Evolutionary conservation across 37 sponge, comb jelly and placozoan genomes (phyloP).

Genomic region (Corticium candelabrum): DNA sequence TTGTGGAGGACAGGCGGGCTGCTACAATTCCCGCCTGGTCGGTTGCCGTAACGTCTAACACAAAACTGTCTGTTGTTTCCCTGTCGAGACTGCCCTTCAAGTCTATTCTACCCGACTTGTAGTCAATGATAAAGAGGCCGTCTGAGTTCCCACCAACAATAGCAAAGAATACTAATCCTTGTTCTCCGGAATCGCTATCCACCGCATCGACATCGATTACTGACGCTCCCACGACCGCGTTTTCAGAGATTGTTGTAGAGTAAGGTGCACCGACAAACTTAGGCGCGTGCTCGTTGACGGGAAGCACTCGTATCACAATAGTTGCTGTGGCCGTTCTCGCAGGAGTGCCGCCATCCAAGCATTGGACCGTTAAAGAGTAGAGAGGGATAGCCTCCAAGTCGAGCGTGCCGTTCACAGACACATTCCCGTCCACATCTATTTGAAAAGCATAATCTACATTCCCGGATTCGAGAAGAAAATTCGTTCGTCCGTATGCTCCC

Average conservation of each 20-base stretch:
- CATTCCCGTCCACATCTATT: not conserved
- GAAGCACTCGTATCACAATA: constrained; percentile 26
- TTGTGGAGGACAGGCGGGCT: not conserved
- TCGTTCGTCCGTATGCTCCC: not conserved
- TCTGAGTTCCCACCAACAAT: not conserved
- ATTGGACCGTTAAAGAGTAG: constrained; percentile 32
- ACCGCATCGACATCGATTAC: not conserved
- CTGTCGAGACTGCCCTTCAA: not conserved
- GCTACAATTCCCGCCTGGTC: not conserved
- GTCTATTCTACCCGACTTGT: not conserved
- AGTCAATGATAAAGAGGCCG: not conserved
- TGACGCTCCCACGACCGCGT: not conserved
- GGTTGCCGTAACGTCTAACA: not conserved
- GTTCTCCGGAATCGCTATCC: not conserved
- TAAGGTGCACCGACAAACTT: not conserved
- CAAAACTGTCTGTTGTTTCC: not conserved
- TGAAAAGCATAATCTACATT: not conserved
- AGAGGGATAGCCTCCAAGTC: not conserved
- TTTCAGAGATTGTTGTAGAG: not conserved
- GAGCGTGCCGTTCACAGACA: not conserved
- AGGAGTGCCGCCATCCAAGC: constrained; percentile 43
- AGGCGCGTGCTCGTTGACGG: constrained; percentile 3
- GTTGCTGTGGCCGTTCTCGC: constrained; percentile 26
- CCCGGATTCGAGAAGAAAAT: not conserved
- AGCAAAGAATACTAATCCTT: constrained; percentile 3